Percentiles rank a stretch among this genome's conserved stretches.
Evolutionary conservation across 2,797 vertebrate genomes (phyloP).

Genomic region (Catostomus latipinnis): DNA sequence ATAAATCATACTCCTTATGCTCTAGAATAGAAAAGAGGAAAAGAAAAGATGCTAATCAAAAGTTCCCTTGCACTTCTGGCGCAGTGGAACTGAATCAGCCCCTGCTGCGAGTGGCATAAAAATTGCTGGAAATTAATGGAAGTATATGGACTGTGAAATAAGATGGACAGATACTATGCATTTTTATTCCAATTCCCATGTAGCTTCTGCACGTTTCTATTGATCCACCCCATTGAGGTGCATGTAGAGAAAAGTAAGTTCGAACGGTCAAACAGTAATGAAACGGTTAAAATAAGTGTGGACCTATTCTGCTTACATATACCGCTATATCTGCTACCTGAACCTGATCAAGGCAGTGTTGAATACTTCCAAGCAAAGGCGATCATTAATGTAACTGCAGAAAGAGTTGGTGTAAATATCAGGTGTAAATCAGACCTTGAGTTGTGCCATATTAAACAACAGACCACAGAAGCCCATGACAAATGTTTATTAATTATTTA

Average conservation of each 20-base stretch:
- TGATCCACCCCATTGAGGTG: constrained; percentile 8
- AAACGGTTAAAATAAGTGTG: neutral
- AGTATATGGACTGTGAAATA: constrained; percentile 26
- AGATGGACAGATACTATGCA: constrained; percentile 30
- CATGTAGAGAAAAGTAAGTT: neutral
- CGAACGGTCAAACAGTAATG: neutral
- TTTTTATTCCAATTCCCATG: constrained; percentile 19
- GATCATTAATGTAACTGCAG: constrained; percentile 11
- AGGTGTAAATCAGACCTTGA: constrained; percentile 22
- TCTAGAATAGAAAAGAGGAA: neutral
- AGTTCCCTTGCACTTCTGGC: constrained; percentile 8
- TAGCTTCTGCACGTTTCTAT: constrained; percentile 19
- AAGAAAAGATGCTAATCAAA: constrained; percentile 7
- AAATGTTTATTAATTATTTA: constrained; percentile 21
- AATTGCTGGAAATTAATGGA: constrained; percentile 4
- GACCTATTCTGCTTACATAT: neutral
- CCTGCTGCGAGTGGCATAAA: constrained; percentile 18
- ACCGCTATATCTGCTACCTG: neutral
- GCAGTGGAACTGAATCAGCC: neutral
- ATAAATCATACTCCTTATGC: no score
- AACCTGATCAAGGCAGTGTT: constrained; percentile 6
- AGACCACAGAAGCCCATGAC: constrained; percentile 16
- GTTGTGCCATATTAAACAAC: constrained; percentile 17
- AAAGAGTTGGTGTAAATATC: neutral
- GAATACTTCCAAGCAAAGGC: constrained; percentile 3